Conservation (phyloP, 2,113 vertebrate species). For the Rhombomys opimus region DNA sequence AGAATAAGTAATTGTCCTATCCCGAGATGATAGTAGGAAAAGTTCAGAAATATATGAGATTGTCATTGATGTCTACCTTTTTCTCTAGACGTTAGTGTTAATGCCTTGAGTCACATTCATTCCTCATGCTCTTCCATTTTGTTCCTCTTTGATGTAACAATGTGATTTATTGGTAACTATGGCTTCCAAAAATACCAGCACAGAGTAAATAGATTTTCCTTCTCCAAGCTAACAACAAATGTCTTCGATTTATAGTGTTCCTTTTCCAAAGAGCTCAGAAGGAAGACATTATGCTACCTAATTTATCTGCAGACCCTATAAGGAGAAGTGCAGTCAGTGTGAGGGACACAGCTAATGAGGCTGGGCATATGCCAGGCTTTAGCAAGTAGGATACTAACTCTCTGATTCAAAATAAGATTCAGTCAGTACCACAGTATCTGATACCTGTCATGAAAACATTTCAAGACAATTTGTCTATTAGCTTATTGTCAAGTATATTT, state of each 20-base stretch:
- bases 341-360: conserved; percentile 41
- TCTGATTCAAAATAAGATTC: background rate
- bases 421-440: background rate
- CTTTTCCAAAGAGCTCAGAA: conserved; percentile 53
- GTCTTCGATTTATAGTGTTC: conserved; percentile 59
- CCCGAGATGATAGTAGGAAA: background rate
- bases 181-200: conserved; percentile 27
- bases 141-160: conserved; percentile 24
- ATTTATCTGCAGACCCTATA: conserved; percentile 65
- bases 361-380: conserved; percentile 27
- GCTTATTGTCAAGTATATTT: conserved; percentile 16
- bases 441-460: conserved; percentile 31
- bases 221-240: conserved; percentile 47
- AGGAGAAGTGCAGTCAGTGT: background rate
- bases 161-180: conserved; percentile 59
- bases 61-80: conserved; percentile 5
- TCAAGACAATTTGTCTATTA: background rate
- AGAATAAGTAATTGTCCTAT: background rate
- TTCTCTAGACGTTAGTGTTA: conserved; percentile 18
- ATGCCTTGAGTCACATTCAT: conserved; percentile 24
- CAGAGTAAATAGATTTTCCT: conserved; percentile 56
- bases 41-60: background rate
- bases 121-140: conserved; percentile 30
- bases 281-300: conserved; percentile 27
- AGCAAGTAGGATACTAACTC: conserved; percentile 24